Percentiles rank a stretch among this genome's conserved stretches.
Conservation (phyloP, 2,113 vertebrate species). For the Mixornis gularis region DNA sequence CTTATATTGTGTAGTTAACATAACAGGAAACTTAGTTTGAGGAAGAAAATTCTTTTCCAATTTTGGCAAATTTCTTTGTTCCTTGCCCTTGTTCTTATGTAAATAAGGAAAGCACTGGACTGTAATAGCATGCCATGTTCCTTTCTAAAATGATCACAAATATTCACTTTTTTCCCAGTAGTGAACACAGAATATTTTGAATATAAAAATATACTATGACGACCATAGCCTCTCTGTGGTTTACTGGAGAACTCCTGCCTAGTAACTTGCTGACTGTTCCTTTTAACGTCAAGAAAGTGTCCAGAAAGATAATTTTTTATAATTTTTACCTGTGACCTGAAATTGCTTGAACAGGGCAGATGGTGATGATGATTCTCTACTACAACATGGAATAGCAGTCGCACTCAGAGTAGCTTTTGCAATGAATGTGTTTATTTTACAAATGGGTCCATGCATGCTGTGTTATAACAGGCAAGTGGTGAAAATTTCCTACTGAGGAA, state of each 20-base stretch:
- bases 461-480: slow-evolving; percentile 31
- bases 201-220: neutral
- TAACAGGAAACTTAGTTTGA: neutral
- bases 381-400: neutral
- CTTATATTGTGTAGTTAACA: neutral
- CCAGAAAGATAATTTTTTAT: neutral
- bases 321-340: neutral
- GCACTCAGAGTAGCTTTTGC: neutral
- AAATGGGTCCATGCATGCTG: slow-evolving; percentile 1
- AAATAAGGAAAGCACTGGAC: neutral
- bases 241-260: neutral
- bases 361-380: neutral
- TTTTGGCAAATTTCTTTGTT: neutral
- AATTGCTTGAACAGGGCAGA: neutral
- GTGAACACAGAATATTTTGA: neutral
- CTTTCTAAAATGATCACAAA: neutral
- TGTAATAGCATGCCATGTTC: neutral
- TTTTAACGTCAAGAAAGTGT: neutral
- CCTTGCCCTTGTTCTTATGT: neutral
- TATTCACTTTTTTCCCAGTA: neutral
- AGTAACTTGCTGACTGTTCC: neutral
- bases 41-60: neutral
- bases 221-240: neutral
- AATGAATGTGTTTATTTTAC: slow-evolving; percentile 45
- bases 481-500: slow-evolving; percentile 30